Evolutionary conservation across 2,888 invertebrate species (phyloP).

Genomic region (Dilophus febrilis): DNA sequence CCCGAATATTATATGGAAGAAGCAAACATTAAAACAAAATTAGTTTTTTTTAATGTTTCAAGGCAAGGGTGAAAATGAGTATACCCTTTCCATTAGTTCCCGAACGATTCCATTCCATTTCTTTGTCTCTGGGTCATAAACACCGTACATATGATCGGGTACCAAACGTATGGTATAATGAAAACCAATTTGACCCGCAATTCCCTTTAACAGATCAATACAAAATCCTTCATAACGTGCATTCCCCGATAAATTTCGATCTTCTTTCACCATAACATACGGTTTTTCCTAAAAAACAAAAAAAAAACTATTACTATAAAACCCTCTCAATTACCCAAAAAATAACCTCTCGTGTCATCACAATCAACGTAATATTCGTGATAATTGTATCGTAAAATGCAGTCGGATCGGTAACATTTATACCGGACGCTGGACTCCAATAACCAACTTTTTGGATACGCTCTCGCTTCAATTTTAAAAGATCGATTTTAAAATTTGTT

Average conservation of each 20-base stretch:
- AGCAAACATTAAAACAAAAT: background rate
- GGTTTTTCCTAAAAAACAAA: constrained; percentile 52
- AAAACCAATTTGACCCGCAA: constrained; percentile 73
- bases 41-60: background rate
- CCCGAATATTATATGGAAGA: background rate
- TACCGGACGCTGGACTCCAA: constrained; percentile 58
- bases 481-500: constrained; percentile 67
- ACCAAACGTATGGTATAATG: constrained; percentile 70
- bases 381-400: constrained; percentile 70
- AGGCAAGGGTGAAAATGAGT: background rate
- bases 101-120: constrained; percentile 83
- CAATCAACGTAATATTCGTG: constrained; percentile 72
- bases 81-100: constrained; percentile 70
- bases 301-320: too few species aligned
- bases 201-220: constrained; percentile 69
- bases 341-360: constrained; percentile 75
- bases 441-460: constrained; percentile 64
- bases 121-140: constrained; percentile 68
- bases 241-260: constrained; percentile 71
- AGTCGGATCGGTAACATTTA: constrained; percentile 67
- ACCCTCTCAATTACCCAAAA: background rate
- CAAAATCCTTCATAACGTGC: constrained; percentile 82
- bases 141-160: constrained; percentile 80
- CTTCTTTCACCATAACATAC: constrained; percentile 78
- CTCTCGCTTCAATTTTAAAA: constrained; percentile 64